Evolutionary conservation across 2,888 invertebrate genomes (phyloP).

Genomic region (Hirtodrosophila cameraria): DNA sequence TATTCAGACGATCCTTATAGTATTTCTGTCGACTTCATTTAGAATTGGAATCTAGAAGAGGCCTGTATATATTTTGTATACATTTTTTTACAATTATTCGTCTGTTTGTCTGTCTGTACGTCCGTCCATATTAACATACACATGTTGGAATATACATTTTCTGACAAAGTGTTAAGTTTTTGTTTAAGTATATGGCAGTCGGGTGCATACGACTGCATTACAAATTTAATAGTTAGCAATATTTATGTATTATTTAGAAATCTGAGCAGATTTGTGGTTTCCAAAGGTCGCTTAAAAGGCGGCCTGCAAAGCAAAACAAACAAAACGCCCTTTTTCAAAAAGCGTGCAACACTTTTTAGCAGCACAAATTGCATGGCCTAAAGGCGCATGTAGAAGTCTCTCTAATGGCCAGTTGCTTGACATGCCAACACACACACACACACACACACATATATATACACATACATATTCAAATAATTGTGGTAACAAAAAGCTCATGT

Average conservation of each 20-base stretch:
- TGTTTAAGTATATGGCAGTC: too few species aligned
- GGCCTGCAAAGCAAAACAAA: conserved; percentile 23
- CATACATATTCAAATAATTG: conserved; percentile 34
- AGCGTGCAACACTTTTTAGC: conserved; percentile 23
- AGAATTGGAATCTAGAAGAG: too few species aligned
- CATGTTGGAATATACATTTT: too few species aligned
- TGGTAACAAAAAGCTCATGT: conserved; percentile 53
- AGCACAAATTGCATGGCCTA: conserved; percentile 39
- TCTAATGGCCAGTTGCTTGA: conserved; percentile 53
- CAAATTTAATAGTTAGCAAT: too few species aligned
- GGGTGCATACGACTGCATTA: too few species aligned
- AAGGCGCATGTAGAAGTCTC: conserved; percentile 30
- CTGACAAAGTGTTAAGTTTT: too few species aligned
- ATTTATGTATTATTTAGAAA: conserved; percentile 26
- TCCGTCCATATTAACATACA: too few species aligned
- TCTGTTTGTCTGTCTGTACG: too few species aligned
- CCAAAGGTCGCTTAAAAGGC: conserved; percentile 29
- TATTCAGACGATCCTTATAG: too few species aligned
- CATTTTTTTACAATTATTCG: too few species aligned
- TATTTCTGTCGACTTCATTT: too few species aligned
- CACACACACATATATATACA: conserved; percentile 8
- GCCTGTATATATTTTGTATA: too few species aligned
- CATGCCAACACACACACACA: conserved; percentile 39
- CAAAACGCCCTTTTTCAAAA: conserved; percentile 1
- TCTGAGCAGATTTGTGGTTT: conserved; percentile 42